Evolutionary conservation across 30 jellyfish, hydroid and myxozoan species (phyloP), one percentile per base, ranked within the genome.

Genomic region (Sanderia malayensis): DNA sequence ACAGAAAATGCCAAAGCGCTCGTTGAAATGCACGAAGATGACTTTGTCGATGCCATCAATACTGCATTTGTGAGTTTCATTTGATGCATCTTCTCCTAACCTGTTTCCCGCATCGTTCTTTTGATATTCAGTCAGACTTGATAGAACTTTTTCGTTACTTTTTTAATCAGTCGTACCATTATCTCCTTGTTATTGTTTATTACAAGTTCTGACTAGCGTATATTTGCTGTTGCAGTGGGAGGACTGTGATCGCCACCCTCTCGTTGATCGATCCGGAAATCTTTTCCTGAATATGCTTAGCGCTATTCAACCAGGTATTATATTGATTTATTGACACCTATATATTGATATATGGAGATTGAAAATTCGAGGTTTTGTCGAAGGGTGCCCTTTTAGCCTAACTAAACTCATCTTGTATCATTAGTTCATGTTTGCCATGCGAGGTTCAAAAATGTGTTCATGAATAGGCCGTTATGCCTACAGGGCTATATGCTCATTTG

Each of bases 1-100:
- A 76, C 84, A n/a, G 86, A 70, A 27, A 92, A 90, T 61, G 95
- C 95, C 19, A 70, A 78, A 59, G 60, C 77, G 18, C 76, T 90
- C 49, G 59, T 68, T 46, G 57, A 70, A 11, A 65, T 82, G 23
- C 83, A 94, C 4, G 98, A 90, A 3, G 96, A 76, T 44, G 93
- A 41, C 44, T 90, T 90, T 62, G 90, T 90, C 21, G 96, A 79
- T 37, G 73, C 83, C 13, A 73, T 90, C 58, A 90, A 82, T 52
- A 70, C 71, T 24, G 98, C 95, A 13, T 67, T 90, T 21, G 91
- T 76, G 25, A 67, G 86, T 68, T n/a, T n/a, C n/a, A n/a, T n/a
- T n/a, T n/a, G n/a, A n/a, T n/a, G n/a, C n/a, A n/a, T n/a, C n/a
- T n/a, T n/a, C n/a, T n/a, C n/a, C n/a, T n/a, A n/a, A n/a, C n/a